Evolutionary conservation across 2,888 invertebrate species (phyloP), one percentile per base, ranked within the genome.

Genomic region (Lasius fuliginosus): DNA sequence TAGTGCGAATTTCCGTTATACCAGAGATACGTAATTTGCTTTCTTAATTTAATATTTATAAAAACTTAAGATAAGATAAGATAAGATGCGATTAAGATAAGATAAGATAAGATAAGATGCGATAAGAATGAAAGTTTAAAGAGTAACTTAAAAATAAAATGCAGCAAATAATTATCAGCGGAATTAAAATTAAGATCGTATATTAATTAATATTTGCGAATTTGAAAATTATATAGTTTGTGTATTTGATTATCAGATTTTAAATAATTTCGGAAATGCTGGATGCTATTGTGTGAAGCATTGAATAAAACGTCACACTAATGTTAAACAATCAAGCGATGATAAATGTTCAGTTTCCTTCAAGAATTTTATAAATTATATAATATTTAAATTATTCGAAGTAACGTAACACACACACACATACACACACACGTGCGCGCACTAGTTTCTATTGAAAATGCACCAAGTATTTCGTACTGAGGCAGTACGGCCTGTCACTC

Each of bases 171-270:
- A 58, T 77, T 42, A 68, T 30, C 27, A 9, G 42, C 4, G 40
- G n/a, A 56, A 27, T 56, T n/a, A 65, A 67, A 76, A 67, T 67
- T 40, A 40, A 64, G 18, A 49, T n/a, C 15, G 15, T 15, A 36
- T 36, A 40, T 56, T 36, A 11, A 60, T 64, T 23, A 15, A 36
- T 3, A 40, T 56, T 58, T 65, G 53, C 18, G 11, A 65, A 40
- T 27, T 33, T 68, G 11, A 69, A 56, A 40, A 77, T 69, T 58
- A 12, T 69, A 36, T n/a, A 3, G 15, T 36, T 58, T 27, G 27
- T 23, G 18, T 23, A n/a, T n/a, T 40, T 23, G 23, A 33, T 9
- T 42, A 3, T 12, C 15, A 33, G 9, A 46, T n/a, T 42, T 18
- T 42, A 42, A 27, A 11, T 62, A 30, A 62, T n/a, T 42, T 12